Base-by-base conservation (phyloP, 1,140 invertebrate genomes). In the Megalopta genalis region DNA sequence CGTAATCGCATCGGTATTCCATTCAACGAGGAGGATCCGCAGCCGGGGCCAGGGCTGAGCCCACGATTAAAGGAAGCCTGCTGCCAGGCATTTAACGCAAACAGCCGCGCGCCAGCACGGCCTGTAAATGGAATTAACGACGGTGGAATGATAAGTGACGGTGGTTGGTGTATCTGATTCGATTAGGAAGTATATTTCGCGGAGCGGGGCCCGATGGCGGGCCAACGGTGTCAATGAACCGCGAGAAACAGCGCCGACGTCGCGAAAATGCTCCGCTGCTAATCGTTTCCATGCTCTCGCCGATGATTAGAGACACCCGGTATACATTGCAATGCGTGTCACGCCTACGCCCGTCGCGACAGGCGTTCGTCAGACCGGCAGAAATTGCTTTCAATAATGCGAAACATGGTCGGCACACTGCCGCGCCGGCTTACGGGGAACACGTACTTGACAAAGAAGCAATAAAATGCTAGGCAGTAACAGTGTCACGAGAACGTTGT, bases 111-210 rank as follows among this genome's bases (percentile, higher is more conserved):
- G 60, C 23, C 60, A 81, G 84, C 77, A 85, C 75, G 83, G 63
- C 79, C 86, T 88, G 64, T 86, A 90, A 91, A 91, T 90, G 87
- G 84, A 89, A 91, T 91, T 90, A 91, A 91, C 85, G 82, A 88
- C 85, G 84, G 74, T 80, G 86, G 72, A 83, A 88, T 85, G 88
- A 91, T 90, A 90, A 91, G 88, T 90, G 86, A 85, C 87, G 86
- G 80, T 78, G 78, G 78, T 72, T 52, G 66, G 67, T 87, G 84
- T 80, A 89, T 91, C 86, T 92, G 90, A 92, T 91, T 90, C 86
- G 90, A 91, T 92, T 92, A 91, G 83, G 86, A 92, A 91, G 86
- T 85, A 81, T 84, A 83, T 89, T 88, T 90, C 59, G 76, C 49
- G 21, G 54, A 7, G 54, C 10, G 16, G 70, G 42, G 42, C 10